Percentiles rank a stretch among this genome's conserved stretches.
These are phyloP conservation scores for Eupithecia insigniata DNA, from an alignment of 2,888 invertebrate genomes.

Conservation along the genomic window DNA sequence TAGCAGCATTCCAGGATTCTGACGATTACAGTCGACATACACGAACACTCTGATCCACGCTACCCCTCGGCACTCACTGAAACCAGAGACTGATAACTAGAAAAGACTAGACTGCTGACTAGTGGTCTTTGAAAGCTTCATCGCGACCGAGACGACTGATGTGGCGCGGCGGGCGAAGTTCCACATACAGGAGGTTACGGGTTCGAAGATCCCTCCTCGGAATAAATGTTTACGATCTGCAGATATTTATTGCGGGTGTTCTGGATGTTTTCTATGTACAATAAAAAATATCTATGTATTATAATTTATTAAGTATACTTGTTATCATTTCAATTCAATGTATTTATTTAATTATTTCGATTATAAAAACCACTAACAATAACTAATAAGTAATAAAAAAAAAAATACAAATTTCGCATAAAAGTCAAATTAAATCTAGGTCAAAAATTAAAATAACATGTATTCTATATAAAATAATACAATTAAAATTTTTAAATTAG, in stretches of 20 bases:
- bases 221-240: neutral
- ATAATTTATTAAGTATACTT: too few species aligned
- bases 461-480: too few species aligned
- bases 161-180: neutral
- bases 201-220: neutral
- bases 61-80: neutral
- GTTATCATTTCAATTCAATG: too few species aligned
- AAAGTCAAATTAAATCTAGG: too few species aligned
- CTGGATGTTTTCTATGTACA: neutral
- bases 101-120: neutral
- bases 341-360: too few species aligned
- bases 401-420: too few species aligned
- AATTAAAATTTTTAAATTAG: too few species aligned
- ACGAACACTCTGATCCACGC: neutral
- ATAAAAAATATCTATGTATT: too few species aligned
- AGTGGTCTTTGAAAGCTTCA: neutral
- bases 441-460: too few species aligned
- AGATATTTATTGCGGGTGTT: neutral
- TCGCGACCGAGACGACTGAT: neutral
- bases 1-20: slow-evolving; percentile 67
- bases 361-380: too few species aligned
- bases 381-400: too few species aligned
- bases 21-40: slow-evolving; percentile 53
- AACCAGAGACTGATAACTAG: neutral
- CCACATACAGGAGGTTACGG: neutral